phyloP scores from a whole-genome alignment of 2,113 vertebrate species.

The Eclectus roratus region DNA sequence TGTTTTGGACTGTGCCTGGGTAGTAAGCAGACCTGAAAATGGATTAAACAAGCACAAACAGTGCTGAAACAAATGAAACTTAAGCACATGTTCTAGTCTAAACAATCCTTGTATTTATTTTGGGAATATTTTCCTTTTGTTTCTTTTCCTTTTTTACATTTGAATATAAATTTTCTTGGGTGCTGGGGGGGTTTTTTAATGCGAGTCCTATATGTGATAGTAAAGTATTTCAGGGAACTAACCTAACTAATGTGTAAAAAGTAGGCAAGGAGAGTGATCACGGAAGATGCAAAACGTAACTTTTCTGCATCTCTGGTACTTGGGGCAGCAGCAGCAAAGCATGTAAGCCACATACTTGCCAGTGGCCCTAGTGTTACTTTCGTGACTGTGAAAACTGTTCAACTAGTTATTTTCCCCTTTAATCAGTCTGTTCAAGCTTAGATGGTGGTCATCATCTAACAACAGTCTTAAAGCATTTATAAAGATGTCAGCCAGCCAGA shows the following conservation, averaged over 20 bases:
- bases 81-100: neutral
- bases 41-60: neutral
- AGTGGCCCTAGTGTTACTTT: neutral
- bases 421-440: neutral
- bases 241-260: neutral
- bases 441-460: neutral
- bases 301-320: neutral
- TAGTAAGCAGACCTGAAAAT: neutral
- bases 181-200: accelerated
- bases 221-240: neutral
- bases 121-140: neutral
- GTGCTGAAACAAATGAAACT: neutral
- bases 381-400: neutral
- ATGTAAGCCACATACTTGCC: neutral
- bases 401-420: accelerated
- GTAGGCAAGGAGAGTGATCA: neutral
- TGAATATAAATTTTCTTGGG: neutral
- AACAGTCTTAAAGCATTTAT: neutral
- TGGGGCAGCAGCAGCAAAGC: neutral
- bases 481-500: neutral
- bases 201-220: neutral
- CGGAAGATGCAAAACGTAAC: neutral
- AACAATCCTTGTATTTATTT: slow-evolving; percentile 1
- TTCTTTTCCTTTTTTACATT: neutral
- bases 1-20: neutral